These are phyloP conservation scores for Parazoanthus swiftii DNA, from an alignment of 92 coral and sea anemone genomes.

Conservation along the genomic window DNA sequence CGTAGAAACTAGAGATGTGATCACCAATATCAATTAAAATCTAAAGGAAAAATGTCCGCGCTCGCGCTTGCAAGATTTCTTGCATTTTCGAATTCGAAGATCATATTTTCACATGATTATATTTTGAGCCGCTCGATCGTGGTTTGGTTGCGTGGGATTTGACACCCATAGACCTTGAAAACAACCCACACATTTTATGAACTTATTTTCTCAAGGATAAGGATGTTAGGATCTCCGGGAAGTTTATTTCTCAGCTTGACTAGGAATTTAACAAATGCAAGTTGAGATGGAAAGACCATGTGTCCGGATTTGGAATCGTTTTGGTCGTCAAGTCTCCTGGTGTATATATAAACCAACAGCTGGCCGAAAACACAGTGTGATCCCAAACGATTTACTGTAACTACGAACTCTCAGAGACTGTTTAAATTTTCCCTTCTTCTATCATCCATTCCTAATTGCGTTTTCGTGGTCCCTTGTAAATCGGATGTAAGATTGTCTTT, in stretches of 20 bases:
- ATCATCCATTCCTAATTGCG: neutral
- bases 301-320: constrained; percentile 30
- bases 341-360: constrained; percentile 12
- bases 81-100: constrained; percentile 20
- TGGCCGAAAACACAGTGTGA: constrained; percentile 26
- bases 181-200: neutral
- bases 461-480: neutral
- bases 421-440: neutral
- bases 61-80: constrained; percentile 18
- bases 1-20: neutral
- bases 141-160: constrained; percentile 25
- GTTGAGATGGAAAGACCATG: neutral
- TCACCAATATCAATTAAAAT: neutral
- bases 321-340: constrained; percentile 28
- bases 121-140: constrained; percentile 26
- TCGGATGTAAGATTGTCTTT: constrained; percentile 16
- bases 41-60: neutral
- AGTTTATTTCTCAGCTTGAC: neutral
- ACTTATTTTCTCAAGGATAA: neutral
- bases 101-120: neutral
- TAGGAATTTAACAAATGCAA: neutral
- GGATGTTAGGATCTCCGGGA: neutral
- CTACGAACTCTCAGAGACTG: constrained; percentile 8
- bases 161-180: neutral
- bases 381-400: neutral